Base-by-base conservation (phyloP, 2,797 vertebrate genomes). In the Moxostoma hubbsi region DNA sequence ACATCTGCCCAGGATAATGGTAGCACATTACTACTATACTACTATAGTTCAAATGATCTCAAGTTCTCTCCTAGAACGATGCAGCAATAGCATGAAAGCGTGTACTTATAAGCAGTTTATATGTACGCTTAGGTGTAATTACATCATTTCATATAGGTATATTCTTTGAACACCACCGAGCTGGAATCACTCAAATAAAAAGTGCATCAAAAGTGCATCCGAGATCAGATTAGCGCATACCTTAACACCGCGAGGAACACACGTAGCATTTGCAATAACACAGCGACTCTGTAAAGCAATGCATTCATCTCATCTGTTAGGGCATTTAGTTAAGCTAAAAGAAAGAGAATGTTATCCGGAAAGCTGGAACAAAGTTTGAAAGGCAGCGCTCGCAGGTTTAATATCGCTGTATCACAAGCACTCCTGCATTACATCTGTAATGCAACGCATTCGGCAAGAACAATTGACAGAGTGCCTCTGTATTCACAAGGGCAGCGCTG, bases 391-490 rank as follows among this genome's bases (percentile, higher is more conserved):
- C 47, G 67, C 70, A 86, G 82, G 82, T 83, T 84, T 86, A 84
- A 84, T 86, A 81, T 81, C 24, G 65, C 77, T 66, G 73, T 67
- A 82, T 85, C 81, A 84, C 76, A 76, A 71, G 77, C 58, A 70
- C 81, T 83, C 80, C 82, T 61, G 79, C 66, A 78, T 78, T 78
- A 78, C 76, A 84, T 84, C 82, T 86, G 79, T 82, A 82, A 78
- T 82, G 80, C 80, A 71, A 79, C 66, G 80, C 79, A 66, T 81
- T 75, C 82, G 74, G 82, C 73, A 58, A 83, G 83, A 83, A 85
- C 80, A 80, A 82, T 80, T 84, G 84, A 86, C 82, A 86, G 82
- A 82, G 82, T 68, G 77, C 71, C 70, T 82, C 77, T 85, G 79
- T 85, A 83, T 85, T 86, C 84, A 82, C 84, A 69, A 71, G 84